Evolutionary conservation across 2,888 invertebrate genomes (phyloP).

Genomic region (Julus scanicus): DNA sequence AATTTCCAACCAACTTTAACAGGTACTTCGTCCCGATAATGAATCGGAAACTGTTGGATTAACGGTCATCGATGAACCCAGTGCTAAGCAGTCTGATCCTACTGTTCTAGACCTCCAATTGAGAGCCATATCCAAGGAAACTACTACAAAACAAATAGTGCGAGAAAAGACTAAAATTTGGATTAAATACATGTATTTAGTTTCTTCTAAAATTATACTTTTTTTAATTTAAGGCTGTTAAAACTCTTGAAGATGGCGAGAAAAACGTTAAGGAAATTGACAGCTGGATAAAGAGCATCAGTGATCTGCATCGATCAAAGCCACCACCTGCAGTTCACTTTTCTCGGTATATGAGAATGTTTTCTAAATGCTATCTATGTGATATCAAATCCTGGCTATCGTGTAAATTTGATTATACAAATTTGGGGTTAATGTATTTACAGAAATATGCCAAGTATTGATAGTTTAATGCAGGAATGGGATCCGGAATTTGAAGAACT

Average conservation of each 20-base stretch:
- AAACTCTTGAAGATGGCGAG: slow-evolving; percentile 84
- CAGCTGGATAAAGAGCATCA: slow-evolving; percentile 96
- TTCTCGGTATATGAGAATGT: slow-evolving; percentile 72
- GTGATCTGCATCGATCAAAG: slow-evolving; percentile 89
- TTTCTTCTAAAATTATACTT: too few relatives aligned
- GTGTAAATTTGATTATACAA: not conserved
- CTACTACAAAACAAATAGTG: slow-evolving; percentile 71
- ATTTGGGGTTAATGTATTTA: not conserved
- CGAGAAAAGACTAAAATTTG: not conserved
- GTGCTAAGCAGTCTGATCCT: slow-evolving; percentile 93
- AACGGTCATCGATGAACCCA: slow-evolving; percentile 92
- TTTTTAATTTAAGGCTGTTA: slow-evolving; percentile 71
- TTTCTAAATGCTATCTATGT: not conserved
- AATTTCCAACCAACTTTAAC: slow-evolving; percentile 18
- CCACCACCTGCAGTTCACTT: slow-evolving; percentile 86
- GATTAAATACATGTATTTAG: too few relatives aligned
- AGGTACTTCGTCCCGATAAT: slow-evolving; percentile 77
- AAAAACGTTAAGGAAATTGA: slow-evolving; percentile 90
- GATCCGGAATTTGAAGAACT: slow-evolving; percentile 85
- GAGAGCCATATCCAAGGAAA: slow-evolving; percentile 78
- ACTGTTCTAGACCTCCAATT: slow-evolving; percentile 93
- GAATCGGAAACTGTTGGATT: slow-evolving; percentile 76
- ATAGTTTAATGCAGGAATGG: slow-evolving; percentile 95
- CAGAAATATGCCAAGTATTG: slow-evolving; percentile 87
- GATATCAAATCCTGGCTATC: not conserved